These are phyloP conservation scores for Rhinopithecus roxellana DNA, from an alignment of 2,113 vertebrate genomes.

Conservation along the genomic window DNA sequence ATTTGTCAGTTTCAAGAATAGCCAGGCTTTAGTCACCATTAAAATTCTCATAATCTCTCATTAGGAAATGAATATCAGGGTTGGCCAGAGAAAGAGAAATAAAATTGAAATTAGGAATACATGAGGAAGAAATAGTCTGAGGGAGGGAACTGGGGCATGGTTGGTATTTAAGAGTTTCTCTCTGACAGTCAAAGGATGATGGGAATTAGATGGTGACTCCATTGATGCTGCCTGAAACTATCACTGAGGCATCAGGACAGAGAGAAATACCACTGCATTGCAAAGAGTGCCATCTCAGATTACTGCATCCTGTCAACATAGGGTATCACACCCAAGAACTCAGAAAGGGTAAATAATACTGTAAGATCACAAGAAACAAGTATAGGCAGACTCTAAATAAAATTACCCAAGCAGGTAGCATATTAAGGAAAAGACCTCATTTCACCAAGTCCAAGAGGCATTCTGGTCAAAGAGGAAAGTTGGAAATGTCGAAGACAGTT, in stretches of 20 bases:
- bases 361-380: neutral
- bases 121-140: neutral
- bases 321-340: neutral
- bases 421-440: neutral
- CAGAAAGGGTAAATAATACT: neutral
- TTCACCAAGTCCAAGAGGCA: neutral
- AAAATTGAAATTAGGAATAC: neutral
- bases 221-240: neutral
- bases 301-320: neutral
- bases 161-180: neutral
- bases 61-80: slow-evolving; percentile 13
- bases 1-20: neutral
- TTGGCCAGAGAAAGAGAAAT: slow-evolving; percentile 1
- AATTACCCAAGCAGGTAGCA: neutral
- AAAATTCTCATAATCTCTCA: neutral
- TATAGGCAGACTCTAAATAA: neutral
- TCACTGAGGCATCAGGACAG: neutral
- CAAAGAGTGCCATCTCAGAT: neutral
- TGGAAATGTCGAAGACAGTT: neutral
- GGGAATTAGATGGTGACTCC: neutral
- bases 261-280: neutral
- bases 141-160: neutral
- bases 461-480: neutral
- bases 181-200: neutral
- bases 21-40: neutral